Evolutionary conservation across 1,140 invertebrate species (phyloP), one percentile per base, ranked within the genome.

Genomic region (Coboldia fuscipes): DNA sequence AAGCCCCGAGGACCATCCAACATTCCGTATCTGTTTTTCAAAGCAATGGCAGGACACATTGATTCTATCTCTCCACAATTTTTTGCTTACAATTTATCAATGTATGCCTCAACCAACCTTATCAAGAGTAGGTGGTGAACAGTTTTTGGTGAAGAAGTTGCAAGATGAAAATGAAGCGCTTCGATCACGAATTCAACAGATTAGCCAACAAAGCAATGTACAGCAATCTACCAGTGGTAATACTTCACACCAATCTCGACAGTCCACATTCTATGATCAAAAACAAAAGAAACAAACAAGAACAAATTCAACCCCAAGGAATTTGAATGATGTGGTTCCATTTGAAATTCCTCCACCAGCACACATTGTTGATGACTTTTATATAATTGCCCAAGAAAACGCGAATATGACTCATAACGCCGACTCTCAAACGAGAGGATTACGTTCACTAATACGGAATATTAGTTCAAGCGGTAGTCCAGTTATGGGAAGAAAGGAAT

Each of bases 11-110:
- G 86, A 92, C 45, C 83, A 85, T 54, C 69, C 75, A 22, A 68
- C 66, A 30, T 97, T 90, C 58, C 68, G 75, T 15, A 66, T 88
- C 22, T 84, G 88, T 51, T 97, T 94, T 53, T 85, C 76, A 20
- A 73, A 79, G 40, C 79, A 85, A 36, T 97, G 89, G 89, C 89
- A 94, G 51, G 90, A 96, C 48, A 92, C 83, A 27, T 70, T 92
- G 45, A 54, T 89, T 26, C 68, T 94, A n/a, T 93, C 89, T 1
- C 59, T 97, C 15, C 82, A 92, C 48, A 97, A 97, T 58, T 85
- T 96, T 47, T 61, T 97, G 23, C 77, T 86, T 16, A 82, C 84
- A 21, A 74, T 92, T 30, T 88, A 82, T 47, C 79, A 84, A 59
- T 81, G 75, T 48, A 75, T 82, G 66, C 80, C 73, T 19, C 70